Evolutionary conservation across 2,888 invertebrate genomes (phyloP).

Genomic region (Brachypalpus laphriformis): DNA sequence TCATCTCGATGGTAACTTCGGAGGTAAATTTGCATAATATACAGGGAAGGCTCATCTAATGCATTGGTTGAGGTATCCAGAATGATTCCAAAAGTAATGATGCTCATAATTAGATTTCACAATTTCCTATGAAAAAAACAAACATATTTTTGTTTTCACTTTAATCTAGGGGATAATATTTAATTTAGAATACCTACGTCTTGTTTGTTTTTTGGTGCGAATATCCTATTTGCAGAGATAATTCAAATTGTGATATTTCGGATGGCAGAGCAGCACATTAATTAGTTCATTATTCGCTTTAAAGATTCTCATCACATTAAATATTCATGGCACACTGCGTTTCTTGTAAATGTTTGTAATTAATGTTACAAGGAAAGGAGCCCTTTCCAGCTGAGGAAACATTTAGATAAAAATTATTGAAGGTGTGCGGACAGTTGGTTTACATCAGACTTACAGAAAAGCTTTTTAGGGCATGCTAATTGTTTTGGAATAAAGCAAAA

Average conservation of each 20-base stretch:
- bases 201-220: slow-evolving; percentile 15
- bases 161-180: slow-evolving; percentile 20
- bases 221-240: slow-evolving; percentile 29
- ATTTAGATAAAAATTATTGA: background rate
- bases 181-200: slow-evolving; percentile 16
- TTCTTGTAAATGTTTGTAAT: slow-evolving; percentile 45
- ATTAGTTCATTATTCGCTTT: slow-evolving; percentile 58
- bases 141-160: slow-evolving; percentile 11
- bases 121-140: background rate
- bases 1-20: slow-evolving; percentile 5
- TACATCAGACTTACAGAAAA: background rate
- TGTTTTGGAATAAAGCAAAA: too few species aligned
- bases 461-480: too few species aligned
- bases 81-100: slow-evolving; percentile 38
- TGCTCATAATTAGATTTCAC: slow-evolving; percentile 57
- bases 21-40: slow-evolving; percentile 34
- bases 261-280: slow-evolving; percentile 47
- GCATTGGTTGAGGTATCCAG: slow-evolving; percentile 31
- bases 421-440: background rate
- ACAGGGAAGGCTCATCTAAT: background rate
- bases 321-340: slow-evolving; percentile 37
- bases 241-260: slow-evolving; percentile 54
- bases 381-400: background rate
- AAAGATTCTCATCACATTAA: slow-evolving; percentile 45
- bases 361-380: slow-evolving; percentile 8